Percentiles rank a stretch among this genome's conserved stretches.
Evolutionary conservation across 2,888 invertebrate genomes (phyloP).

Genomic region (Drosophila emarginata): DNA sequence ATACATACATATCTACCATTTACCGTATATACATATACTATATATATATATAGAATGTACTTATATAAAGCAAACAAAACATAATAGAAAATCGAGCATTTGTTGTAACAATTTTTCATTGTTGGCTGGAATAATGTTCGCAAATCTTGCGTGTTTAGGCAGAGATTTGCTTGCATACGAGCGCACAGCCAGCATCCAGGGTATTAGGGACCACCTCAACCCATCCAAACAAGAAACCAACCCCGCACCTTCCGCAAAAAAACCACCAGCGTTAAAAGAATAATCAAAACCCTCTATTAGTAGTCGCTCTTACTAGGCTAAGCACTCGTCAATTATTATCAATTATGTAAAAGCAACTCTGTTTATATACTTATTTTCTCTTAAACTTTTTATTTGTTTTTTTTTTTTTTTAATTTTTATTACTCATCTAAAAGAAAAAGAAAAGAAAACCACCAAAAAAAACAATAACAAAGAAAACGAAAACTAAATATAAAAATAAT

Average conservation of each 20-base stretch:
- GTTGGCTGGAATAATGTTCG: constrained; percentile 55
- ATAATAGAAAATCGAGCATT: constrained; percentile 41
- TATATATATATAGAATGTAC: constrained; percentile 5
- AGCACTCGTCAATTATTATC: constrained; percentile 53
- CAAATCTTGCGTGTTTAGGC: constrained; percentile 70
- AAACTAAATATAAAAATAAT: background rate
- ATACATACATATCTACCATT: background rate
- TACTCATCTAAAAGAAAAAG: constrained; percentile 2
- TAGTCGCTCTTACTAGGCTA: constrained; percentile 60
- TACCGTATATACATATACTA: background rate
- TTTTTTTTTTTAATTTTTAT: constrained; percentile 4
- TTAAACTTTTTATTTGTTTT: constrained; percentile 11
- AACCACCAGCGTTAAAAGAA: no score
- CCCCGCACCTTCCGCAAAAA: background rate
- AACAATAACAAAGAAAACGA: background rate
- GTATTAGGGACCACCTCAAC: constrained; percentile 28
- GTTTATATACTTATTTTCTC: constrained; percentile 33
- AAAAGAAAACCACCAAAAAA: background rate
- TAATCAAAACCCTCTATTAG: background rate
- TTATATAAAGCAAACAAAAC: constrained; percentile 21
- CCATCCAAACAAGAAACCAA: background rate
- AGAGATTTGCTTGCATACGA: constrained; percentile 64
- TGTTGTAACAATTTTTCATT: constrained; percentile 44
- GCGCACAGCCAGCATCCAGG: constrained; percentile 29
- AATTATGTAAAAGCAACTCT: constrained; percentile 54